Evolutionary conservation across 1,140 invertebrate genomes (phyloP).

Genomic region (Thaumatotibia leucotreta): DNA sequence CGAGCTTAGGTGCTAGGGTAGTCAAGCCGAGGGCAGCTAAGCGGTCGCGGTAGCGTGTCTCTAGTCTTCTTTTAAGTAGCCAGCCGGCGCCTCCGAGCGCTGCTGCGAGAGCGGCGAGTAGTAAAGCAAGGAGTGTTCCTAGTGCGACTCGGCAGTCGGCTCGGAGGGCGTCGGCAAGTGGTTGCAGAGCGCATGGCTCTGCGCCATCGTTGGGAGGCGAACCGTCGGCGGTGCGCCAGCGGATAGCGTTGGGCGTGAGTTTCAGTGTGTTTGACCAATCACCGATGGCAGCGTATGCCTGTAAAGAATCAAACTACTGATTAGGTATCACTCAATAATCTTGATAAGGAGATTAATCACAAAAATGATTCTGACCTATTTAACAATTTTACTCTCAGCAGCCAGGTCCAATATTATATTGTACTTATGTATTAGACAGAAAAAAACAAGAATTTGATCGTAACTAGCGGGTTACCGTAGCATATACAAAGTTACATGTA

Average conservation of each 20-base stretch:
- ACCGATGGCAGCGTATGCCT: conserved; percentile 20
- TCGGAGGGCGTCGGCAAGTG: conserved; percentile 80
- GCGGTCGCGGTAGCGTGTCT: conserved; percentile 82
- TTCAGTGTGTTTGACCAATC: conserved; percentile 27
- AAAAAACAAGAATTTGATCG: too few relatives aligned
- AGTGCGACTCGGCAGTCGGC: conserved; percentile 85
- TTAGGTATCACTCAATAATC: too few relatives aligned
- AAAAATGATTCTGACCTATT: too few relatives aligned
- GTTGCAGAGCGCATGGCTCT: conserved; percentile 80
- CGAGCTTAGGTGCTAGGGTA: conserved; percentile 67
- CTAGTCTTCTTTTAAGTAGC: conserved; percentile 85
- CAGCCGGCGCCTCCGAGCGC: conserved; percentile 80
- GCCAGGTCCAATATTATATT: too few relatives aligned
- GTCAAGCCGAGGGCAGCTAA: conserved; percentile 81
- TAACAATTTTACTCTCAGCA: too few relatives aligned
- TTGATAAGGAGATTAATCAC: too few relatives aligned
- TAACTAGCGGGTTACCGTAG: too few relatives aligned
- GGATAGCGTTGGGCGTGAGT: conserved; percentile 19
- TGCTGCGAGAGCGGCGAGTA: conserved; percentile 79
- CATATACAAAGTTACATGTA: too few relatives aligned
- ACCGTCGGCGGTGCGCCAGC: conserved; percentile 80
- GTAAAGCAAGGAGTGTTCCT: conserved; percentile 83
- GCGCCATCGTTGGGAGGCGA: conserved; percentile 83
- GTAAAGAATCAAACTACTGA: not conserved
- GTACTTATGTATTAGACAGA: too few relatives aligned